Evolutionary conservation across 1,140 invertebrate genomes (phyloP), one percentile per base, ranked within the genome.

Genomic region (Bombus difficillimus): DNA sequence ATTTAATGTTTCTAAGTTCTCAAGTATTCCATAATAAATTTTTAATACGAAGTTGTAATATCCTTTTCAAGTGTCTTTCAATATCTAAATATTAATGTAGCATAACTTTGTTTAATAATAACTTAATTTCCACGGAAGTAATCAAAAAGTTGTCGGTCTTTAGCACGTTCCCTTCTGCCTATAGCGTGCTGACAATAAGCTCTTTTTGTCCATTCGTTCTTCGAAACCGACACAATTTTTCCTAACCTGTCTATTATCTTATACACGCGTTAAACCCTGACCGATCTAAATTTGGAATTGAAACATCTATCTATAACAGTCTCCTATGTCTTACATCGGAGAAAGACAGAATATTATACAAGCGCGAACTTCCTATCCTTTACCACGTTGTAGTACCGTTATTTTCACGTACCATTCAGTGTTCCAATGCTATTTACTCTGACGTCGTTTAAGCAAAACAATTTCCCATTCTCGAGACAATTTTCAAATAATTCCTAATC

Each of bases 191-290:
- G 43, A 25, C 69, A 25, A 25, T 81, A 72, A 73, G 43, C 68
- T 81, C 34, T 41, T 81, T 83, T 66, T 64, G 28, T 39, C 12
- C 28, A 32, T 25, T 69, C 12, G 37, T 59, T 41, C 75, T 57
- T 41, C 47, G 39, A 25, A 66, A 66, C 64, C 88, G 85, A 81
- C 88, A 86, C 88, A 83, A 89, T 89, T 90, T 81, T 77, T 77
- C 47, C 37, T 64, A 86, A 89, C 81, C 69, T 76, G 59, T 62
- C 81, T 64, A 90, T 90, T 90, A 89, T 87, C 89, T 90, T 90
- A 90, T 89, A 66, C 62, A 78, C 87, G 64, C 85, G 64, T 85
- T 80, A 15, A 86, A 73, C 71, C 72, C 62, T 78, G 88, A 72
- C 34, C 59, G 32, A 64, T 64, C 62, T 90, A 90, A 87, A 81